A percentile compares a stretch with the other conserved stretches of the same genome.
phyloP scores from a whole-genome alignment of 2,113 vertebrate species.

The Trematocara nigrifrons region DNA sequence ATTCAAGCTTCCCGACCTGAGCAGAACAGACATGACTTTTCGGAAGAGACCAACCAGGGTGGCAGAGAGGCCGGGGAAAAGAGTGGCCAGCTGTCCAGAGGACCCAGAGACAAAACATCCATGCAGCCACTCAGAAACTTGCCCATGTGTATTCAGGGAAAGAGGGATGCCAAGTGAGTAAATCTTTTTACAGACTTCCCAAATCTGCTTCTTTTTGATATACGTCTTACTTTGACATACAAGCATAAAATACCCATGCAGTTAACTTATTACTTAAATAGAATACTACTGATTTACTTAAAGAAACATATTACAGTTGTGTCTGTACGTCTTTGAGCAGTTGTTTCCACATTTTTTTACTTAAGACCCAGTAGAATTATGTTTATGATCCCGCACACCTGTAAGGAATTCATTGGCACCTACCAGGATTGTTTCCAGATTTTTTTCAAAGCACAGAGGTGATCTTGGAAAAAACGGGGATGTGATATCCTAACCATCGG shows the following conservation, averaged over 20 bases:
- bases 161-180: conserved; percentile 60
- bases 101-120: conserved; percentile 22
- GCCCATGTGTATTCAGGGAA: conserved; percentile 56
- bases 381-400: neutral
- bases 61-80: neutral
- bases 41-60: neutral
- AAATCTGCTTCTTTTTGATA: neutral
- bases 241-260: neutral
- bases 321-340: neutral
- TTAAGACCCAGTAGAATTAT: fast-evolving
- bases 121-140: conserved; percentile 50
- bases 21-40: neutral
- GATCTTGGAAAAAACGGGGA: neutral
- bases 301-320: neutral
- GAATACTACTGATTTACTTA: neutral
- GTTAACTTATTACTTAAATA: neutral
- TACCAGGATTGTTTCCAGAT: neutral
- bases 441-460: neutral
- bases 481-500: fast-evolving
- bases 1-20: conserved; percentile 18
- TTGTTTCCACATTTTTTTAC: neutral
- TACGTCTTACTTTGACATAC: neutral
- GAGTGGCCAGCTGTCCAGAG: neutral
- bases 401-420: neutral
- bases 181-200: neutral